These are phyloP conservation scores for Eupelmus urozonus DNA, from an alignment of 2,888 invertebrate species.

Conservation along the genomic window DNA sequence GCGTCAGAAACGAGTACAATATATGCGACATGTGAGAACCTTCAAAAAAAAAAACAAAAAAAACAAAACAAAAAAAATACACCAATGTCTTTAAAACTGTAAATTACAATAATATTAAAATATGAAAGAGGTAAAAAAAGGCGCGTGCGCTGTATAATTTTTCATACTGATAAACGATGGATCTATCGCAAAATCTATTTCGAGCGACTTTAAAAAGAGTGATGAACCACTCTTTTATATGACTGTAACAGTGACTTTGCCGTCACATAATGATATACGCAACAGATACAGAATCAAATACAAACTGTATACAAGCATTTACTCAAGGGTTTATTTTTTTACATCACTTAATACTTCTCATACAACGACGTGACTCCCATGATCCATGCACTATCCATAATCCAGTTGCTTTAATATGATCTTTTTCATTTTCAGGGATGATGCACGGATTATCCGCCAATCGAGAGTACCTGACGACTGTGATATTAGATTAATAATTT, in stretches of 20 bases:
- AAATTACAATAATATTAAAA: conserved; percentile 41
- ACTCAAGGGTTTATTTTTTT: conserved; percentile 57
- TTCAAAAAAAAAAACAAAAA: conserved; percentile 18
- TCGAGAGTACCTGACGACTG: conserved; percentile 60
- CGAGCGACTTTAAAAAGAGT: conserved; percentile 35
- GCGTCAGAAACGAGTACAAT: conserved; percentile 57
- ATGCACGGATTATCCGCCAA: conserved; percentile 51
- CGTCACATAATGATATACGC: conserved; percentile 57
- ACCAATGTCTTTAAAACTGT: conserved; percentile 48
- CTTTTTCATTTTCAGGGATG: conserved; percentile 58
- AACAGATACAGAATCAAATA: conserved; percentile 61
- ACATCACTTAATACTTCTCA: conserved; percentile 56
- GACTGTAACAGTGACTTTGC: conserved; percentile 59
- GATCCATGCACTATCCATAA: conserved; percentile 53
- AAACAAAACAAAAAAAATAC: conserved; percentile 31
- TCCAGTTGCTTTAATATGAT: conserved; percentile 54
- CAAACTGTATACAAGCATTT: conserved; percentile 60
- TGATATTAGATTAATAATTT: conserved; percentile 54
- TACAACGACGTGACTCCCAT: conserved; percentile 58
- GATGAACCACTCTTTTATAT: conserved; percentile 22
- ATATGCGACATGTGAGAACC: conserved; percentile 42
- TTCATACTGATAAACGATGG: conserved; percentile 50
- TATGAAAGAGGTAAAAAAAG: conserved; percentile 26
- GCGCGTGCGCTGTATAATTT: conserved; percentile 61
- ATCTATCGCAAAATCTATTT: conserved; percentile 48